Base-by-base conservation (phyloP, 2,113 vertebrate genomes). In the Solea solea region DNA sequence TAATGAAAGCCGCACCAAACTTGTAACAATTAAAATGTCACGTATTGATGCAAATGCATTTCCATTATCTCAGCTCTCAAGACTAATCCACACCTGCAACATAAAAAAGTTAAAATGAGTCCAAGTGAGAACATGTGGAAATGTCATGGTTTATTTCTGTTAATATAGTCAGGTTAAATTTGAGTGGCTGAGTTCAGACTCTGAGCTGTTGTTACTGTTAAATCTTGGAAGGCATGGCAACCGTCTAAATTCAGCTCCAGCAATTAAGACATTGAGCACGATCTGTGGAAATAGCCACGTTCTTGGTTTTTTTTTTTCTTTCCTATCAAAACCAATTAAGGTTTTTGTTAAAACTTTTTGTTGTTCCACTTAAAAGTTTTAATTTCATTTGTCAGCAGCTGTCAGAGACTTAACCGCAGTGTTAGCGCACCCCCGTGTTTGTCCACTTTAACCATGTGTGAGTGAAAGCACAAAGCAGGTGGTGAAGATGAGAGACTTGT, bases 181-280 rank as follows among this genome's bases (percentile, higher is more conserved):
- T 34, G 34, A 34, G 34, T 34, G 34, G 34, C 34, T 45, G 44
- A 12, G 44, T 45, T 45, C 44, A 5, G 45, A 13, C 45, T 5
- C 45, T 10, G 45, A 48, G 45, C 45, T 48, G 14, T 41, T 34
- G 66, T 64, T 77, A 55, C 44, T 0, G 21, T 11, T 28, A 40
- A 49, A 2, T 56, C 57, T 51, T 4, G 34, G 77, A 55, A 9
- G 55, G 14, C 83, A 78, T 76, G 64, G 71, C 56, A 80, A 79
- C 81, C 8, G 25, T 67, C 78, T 81, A 76, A 81, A 76, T 74
- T 64, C 78, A 79, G 78, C 57, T 15, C 34, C 58, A 42, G 45
- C 56, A 75, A 75, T 83, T 75, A 83, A 81, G 63, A 69, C 59
- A 46, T 46, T 15, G n/a, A 72, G n/a, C 66, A 44, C 21, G 46